Evolutionary conservation across 1,140 invertebrate species (phyloP).

Genomic region (Bactericera cockerelli): DNA sequence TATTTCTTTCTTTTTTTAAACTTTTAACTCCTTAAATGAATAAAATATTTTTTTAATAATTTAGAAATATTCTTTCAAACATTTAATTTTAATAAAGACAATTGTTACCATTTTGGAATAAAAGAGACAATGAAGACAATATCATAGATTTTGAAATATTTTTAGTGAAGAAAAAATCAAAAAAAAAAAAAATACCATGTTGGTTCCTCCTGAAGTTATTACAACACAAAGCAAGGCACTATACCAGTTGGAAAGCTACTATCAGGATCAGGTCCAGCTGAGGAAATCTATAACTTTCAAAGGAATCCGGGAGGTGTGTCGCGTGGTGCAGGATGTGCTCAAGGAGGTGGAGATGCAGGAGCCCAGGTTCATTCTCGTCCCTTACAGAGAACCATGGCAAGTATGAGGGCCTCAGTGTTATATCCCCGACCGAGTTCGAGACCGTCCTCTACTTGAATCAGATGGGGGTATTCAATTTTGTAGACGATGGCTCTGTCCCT

Average conservation of each 20-base stretch:
- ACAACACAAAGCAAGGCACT: conserved; percentile 71
- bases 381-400: conserved; percentile 76
- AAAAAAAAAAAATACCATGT: too few relatives aligned
- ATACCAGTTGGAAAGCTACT: conserved; percentile 90
- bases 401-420: conserved; percentile 73
- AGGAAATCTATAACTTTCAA: conserved; percentile 69
- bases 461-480: conserved; percentile 95
- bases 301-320: conserved; percentile 81
- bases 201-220: conserved; percentile 71
- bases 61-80: too few relatives aligned
- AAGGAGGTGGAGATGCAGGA: conserved; percentile 95
- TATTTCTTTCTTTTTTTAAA: too few relatives aligned
- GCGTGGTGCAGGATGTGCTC: conserved; percentile 86
- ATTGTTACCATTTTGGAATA: too few relatives aligned
- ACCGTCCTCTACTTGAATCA: conserved; percentile 93
- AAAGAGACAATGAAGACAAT: too few relatives aligned
- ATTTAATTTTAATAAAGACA: too few relatives aligned
- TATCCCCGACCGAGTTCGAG: conserved; percentile 84
- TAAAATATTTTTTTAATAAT: too few relatives aligned
- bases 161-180: neutral
- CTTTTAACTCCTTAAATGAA: too few relatives aligned
- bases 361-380: conserved; percentile 84
- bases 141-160: too few relatives aligned
- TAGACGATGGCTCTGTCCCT: conserved; percentile 82
- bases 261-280: conserved; percentile 70